Evolutionary conservation across 2,888 invertebrate species (phyloP), one percentile per base, ranked within the genome.

Genomic region (Oscheius myriophilus): DNA sequence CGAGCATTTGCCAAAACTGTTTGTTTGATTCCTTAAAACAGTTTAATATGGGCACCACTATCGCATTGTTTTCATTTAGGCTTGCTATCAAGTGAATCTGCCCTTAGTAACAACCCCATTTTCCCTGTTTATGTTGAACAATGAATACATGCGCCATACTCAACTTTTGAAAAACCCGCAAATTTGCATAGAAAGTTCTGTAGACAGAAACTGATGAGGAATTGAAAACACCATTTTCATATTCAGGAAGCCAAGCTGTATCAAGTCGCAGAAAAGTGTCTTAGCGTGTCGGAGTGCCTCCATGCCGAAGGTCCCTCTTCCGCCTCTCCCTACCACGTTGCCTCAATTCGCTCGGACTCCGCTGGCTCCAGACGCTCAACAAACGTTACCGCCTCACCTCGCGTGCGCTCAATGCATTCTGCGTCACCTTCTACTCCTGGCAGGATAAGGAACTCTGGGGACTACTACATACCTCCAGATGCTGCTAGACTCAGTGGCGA

Each of bases 251-350:
- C 72, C 4, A 67, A 72, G 25, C 68, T 84, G n/a, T 75, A 79
- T 57, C 76, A 79, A 54, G 76, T 73, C 14, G 84, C 84, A 16
- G 82, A 82, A 26, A 78, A 81, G 25, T 84, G 84, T 68, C 75
- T 81, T 12, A 72, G 72, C 18, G 49, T 78, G 25, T 67, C 69
- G 11, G 78, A 71, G 41, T 70, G 67, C 54, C 23, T 55, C 33
- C 63, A 58, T 21, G 61, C 51, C 41, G 65, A 68, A 21, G 61
- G 59, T 9, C 45, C 64, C 3, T 59, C 63, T 26, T 42, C 55
- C 14, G 62, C 59, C 7, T 75, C 74, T 2, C 79, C 76, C 0
- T 79, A 76, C 52, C 74, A 75, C 43, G 72, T 78, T 7, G 68
- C 75, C 3, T 65, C 71, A 43, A 23, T 70, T n/a, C 49, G 61